Evolutionary conservation across 2,797 vertebrate genomes (phyloP).

Genomic region (Mormyrops attenuatus): DNA sequence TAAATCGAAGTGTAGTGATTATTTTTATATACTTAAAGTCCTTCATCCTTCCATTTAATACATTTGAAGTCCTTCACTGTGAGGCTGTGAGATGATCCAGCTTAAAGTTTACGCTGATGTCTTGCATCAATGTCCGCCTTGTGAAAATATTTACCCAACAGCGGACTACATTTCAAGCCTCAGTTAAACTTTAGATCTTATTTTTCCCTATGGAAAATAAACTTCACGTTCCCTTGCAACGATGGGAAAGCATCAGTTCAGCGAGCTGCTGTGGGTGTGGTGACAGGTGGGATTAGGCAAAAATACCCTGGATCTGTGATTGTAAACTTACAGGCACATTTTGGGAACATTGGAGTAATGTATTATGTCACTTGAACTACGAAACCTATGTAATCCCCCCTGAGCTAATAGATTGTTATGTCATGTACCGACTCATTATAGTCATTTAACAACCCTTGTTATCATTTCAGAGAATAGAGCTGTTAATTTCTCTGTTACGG

Average conservation of each 20-base stretch:
- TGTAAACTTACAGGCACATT: background rate
- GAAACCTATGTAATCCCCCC: background rate
- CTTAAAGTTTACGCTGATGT: background rate
- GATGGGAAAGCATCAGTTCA: background rate
- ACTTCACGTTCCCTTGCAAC: background rate
- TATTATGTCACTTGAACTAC: background rate
- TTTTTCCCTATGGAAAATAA: background rate
- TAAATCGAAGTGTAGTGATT: background rate
- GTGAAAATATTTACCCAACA: background rate
- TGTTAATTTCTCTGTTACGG: background rate
- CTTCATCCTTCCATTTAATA: background rate
- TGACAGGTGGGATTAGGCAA: background rate
- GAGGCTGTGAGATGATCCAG: background rate
- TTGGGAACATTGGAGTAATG: background rate
- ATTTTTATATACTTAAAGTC: background rate
- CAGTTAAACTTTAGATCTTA: background rate
- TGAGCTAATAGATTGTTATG: background rate
- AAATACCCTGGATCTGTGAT: background rate
- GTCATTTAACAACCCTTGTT: background rate
- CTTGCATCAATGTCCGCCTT: background rate
- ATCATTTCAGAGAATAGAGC: background rate
- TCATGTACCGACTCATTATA: background rate
- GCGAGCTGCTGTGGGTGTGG: background rate
- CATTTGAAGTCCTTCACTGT: background rate
- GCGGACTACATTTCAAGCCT: background rate